phyloP scores from a whole-genome alignment of 2,797 vertebrate species.

The Fundulus diaphanus region DNA sequence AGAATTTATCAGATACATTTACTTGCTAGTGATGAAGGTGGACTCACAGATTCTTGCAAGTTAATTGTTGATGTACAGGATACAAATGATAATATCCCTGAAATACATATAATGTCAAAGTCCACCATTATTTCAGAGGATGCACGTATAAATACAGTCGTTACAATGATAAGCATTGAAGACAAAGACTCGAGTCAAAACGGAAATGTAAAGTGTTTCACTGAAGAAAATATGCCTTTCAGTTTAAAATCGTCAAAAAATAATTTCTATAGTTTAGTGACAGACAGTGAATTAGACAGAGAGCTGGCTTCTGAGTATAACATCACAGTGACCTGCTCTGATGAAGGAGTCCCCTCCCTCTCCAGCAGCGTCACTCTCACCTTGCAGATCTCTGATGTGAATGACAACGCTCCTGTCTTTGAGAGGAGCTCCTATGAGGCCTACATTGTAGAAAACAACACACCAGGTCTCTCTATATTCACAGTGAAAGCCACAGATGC shows the following conservation, averaged over 20 bases:
- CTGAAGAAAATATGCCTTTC: conserved; percentile 74
- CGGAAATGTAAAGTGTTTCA: conserved; percentile 69
- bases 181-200: conserved; percentile 80
- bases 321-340: conserved; percentile 36
- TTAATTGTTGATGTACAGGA: conserved; percentile 82
- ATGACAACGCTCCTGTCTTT: conserved; percentile 10
- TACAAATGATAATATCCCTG: conserved; percentile 86
- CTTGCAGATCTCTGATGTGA: conserved; percentile 24
- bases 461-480: no score
- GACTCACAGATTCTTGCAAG: conserved; percentile 78
- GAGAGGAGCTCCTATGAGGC: conserved; percentile 45
- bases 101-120: conserved; percentile 76
- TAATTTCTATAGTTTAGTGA: conserved; percentile 79
- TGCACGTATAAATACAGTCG: conserved; percentile 62
- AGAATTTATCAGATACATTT: no score
- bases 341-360: conserved; percentile 41
- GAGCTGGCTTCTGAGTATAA: conserved; percentile 29
- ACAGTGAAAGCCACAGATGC: no score
- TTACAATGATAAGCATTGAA: conserved; percentile 77
- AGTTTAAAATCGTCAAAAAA: conserved; percentile 72
- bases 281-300: conserved; percentile 57
- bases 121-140: conserved; percentile 72
- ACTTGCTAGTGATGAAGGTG: conserved; percentile 77
- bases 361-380: conserved; percentile 48
- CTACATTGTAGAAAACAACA: conserved; percentile 81